Conservation (phyloP, 2,113 vertebrate species). For the Oncorhynchus clarkii region DNA sequence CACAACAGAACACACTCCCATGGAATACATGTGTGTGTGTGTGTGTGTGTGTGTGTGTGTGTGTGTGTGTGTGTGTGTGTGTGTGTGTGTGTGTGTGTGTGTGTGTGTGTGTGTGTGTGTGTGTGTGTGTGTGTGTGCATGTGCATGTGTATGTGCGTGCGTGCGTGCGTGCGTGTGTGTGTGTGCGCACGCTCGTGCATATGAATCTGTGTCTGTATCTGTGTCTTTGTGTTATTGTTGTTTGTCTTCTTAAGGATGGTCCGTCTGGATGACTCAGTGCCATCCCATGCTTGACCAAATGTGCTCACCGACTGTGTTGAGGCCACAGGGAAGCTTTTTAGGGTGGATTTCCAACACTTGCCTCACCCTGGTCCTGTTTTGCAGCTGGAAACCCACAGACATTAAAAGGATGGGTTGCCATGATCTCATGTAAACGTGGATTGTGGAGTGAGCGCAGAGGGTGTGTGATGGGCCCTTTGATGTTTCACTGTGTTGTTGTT, state of each 20-base stretch:
- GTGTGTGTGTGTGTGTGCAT: background rate
- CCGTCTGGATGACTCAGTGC: background rate
- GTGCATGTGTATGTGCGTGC: background rate
- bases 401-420: conserved; percentile 21
- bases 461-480: conserved; percentile 33
- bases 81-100: background rate
- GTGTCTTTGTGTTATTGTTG: background rate
- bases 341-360: background rate
- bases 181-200: background rate
- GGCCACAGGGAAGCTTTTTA: background rate
- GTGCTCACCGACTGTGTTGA: background rate
- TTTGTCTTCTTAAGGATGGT: background rate
- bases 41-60: background rate
- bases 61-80: background rate
- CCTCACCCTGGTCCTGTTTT: background rate
- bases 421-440: conserved; percentile 32
- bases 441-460: background rate
- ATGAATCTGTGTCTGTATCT: background rate
- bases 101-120: background rate
- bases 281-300: background rate
- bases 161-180: background rate
- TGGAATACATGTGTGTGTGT: background rate
- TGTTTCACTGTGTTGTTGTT: conserved; percentile 30
- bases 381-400: conserved; percentile 11
- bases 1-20: background rate